A percentile compares a stretch with the other conserved stretches of the same genome.
Evolutionary conservation across 2,113 vertebrate genomes (phyloP).

Genomic region (Nothobranchius furzeri): DNA sequence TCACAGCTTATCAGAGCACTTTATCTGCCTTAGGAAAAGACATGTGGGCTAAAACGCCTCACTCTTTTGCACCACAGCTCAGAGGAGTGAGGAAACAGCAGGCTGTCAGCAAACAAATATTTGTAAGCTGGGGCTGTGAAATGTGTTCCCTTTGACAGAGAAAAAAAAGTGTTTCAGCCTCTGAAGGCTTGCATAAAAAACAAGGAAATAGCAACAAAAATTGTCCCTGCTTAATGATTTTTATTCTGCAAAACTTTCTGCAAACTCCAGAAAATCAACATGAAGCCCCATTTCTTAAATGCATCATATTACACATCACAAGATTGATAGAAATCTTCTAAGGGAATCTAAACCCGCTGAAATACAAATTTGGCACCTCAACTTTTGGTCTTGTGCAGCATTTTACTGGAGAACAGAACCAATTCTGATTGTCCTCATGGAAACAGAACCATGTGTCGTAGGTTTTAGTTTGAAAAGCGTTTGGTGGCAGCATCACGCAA

Average conservation of each 20-base stretch:
- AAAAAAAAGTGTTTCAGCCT: slow-evolving; percentile 54
- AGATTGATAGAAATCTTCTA: slow-evolving; percentile 41
- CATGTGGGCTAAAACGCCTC: slow-evolving; percentile 90
- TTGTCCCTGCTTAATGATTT: slow-evolving; percentile 47
- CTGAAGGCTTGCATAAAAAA: slow-evolving; percentile 23
- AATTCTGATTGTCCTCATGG: slow-evolving; percentile 53
- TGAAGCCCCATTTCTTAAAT: slow-evolving; percentile 71
- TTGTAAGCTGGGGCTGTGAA: slow-evolving; percentile 77
- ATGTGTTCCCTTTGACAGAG: slow-evolving; percentile 42
- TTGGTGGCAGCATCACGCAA: not conserved
- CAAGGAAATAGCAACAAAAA: slow-evolving; percentile 72
- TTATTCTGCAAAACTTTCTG: not conserved
- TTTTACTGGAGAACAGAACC: slow-evolving; percentile 67
- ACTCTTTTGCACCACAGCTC: slow-evolving; percentile 78
- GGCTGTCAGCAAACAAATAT: slow-evolving; percentile 84
- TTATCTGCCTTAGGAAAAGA: slow-evolving; percentile 89
- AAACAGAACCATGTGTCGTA: slow-evolving; percentile 29
- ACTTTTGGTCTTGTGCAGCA: slow-evolving; percentile 53
- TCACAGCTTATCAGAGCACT: slow-evolving; percentile 94
- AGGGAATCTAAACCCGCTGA: slow-evolving; percentile 34
- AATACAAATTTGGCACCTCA: slow-evolving; percentile 43
- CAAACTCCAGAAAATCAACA: slow-evolving; percentile 35
- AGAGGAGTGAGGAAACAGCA: slow-evolving; percentile 58
- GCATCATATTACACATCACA: slow-evolving; percentile 43
- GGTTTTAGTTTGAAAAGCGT: too few relatives aligned